These are phyloP conservation scores for Palythoa caribaeorum DNA, from an alignment of 92 coral and sea anemone genomes.

Conservation along the genomic window DNA sequence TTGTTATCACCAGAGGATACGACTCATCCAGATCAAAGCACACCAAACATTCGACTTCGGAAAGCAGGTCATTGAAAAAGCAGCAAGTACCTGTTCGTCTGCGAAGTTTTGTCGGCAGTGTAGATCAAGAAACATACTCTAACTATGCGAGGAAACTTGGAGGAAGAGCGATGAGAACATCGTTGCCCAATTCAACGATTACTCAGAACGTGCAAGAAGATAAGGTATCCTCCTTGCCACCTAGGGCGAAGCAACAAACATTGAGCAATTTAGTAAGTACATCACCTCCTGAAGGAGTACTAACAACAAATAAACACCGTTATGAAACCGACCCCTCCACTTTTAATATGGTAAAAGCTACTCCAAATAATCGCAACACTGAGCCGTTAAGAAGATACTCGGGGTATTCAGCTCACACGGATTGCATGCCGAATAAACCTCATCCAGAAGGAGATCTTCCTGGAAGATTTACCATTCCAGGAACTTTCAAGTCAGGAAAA, in stretches of 20 bases:
- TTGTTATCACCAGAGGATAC: not conserved
- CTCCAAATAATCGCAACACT: not conserved
- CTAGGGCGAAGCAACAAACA: not conserved
- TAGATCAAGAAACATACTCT: conserved; percentile 21
- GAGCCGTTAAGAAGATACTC: not conserved
- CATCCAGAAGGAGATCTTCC: conserved; percentile 2
- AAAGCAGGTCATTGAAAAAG: not conserved
- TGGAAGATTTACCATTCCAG: not conserved
- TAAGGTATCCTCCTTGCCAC: not conserved
- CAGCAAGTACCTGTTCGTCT: not conserved
- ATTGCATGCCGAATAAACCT: not conserved
- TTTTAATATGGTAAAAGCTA: not conserved
- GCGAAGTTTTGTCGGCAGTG: conserved; percentile 28
- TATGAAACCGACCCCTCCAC: not conserved
- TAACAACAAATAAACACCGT: not conserved
- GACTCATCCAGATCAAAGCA: not conserved
- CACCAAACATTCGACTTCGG: not conserved
- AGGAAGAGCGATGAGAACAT: not conserved
- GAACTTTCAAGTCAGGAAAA: conserved; percentile 1
- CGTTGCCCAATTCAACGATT: not conserved
- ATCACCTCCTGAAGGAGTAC: conserved; percentile 25
- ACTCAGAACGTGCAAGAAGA: not conserved
- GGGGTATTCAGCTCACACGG: not conserved
- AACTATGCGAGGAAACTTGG: conserved; percentile 19
- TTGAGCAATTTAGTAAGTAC: conserved; percentile 16